These are phyloP conservation scores for Diplolepis rosae DNA, from an alignment of 2,888 invertebrate species.

Conservation along the genomic window DNA sequence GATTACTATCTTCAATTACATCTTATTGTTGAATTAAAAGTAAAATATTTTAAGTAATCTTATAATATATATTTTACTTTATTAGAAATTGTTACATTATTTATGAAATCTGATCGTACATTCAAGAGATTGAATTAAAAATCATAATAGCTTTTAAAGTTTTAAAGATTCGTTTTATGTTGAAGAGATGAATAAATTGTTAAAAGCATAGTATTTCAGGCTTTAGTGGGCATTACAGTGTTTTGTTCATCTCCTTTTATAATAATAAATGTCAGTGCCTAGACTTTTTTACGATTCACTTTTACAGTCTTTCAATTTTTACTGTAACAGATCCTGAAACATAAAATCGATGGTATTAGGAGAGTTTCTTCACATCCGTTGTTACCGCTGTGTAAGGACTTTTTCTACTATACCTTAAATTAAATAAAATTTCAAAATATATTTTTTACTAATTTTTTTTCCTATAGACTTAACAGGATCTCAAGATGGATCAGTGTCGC, in stretches of 20 bases:
- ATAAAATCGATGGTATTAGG: slow-evolving; percentile 94
- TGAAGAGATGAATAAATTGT: neutral
- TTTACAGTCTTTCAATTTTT: slow-evolving; percentile 52
- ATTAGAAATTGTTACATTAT: neutral
- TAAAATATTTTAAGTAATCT: neutral
- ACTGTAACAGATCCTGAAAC: slow-evolving; percentile 87
- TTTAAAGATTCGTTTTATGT: neutral
- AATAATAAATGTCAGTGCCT: slow-evolving; percentile 31
- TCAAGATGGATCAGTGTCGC: slow-evolving; percentile 95
- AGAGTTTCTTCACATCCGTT: slow-evolving; percentile 97
- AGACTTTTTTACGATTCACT: neutral
- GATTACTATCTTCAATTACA: neutral
- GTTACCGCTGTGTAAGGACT: slow-evolving; percentile 93
- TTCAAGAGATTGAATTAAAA: neutral
- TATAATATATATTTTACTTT: neutral
- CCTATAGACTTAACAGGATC: slow-evolving; percentile 90
- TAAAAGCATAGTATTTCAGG: slow-evolving; percentile 13
- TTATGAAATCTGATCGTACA: slow-evolving; percentile 8
- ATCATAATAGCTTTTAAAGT: neutral
- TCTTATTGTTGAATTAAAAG: neutral
- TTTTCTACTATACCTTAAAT: neutral
- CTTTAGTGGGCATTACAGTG: slow-evolving; percentile 38
- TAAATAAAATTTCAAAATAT: neutral
- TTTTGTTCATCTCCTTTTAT: slow-evolving; percentile 39
- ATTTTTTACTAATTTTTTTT: slow-evolving; percentile 20